Base-by-base conservation (phyloP, 2,113 vertebrate genomes). In the Lynx canadensis region DNA sequence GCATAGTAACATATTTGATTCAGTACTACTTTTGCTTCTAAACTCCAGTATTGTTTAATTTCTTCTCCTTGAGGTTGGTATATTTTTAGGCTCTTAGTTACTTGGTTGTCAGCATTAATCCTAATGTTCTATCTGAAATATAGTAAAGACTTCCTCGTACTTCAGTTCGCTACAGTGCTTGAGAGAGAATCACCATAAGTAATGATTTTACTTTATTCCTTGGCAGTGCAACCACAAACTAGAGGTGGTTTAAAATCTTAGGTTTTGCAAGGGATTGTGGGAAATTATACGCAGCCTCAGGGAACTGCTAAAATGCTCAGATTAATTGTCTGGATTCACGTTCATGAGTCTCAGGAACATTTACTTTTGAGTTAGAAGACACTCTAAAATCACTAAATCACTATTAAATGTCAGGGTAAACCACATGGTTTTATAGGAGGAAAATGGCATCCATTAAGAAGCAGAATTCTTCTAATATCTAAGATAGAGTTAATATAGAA, bases 241-340 rank as follows among this genome's bases (percentile, higher is more conserved):
- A 98, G 97, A 97, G 3, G 97, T 68, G 52, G 74, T 97, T 97
- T 60, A 98, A 87, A 97, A 96, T 97, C 91, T 84, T 66, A 86
- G 94, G n/a, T 97, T 98, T 97, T 97, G 71, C 76, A 81, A 81
- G 93, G 69, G 89, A 96, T 98, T 95, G 52, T 97, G 95, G 96
- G 91, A 96, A 96, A 98, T 96, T 96, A 97, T 93, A 95, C 57
- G 38, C 93, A 97, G 74, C 94, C 98, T 97, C 93, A 52, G 97
- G 93, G 93, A 99, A 83, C 96, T 97, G 45, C 83, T 95, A 83
- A 89, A 97, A 89, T 96, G 63, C 96, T 98, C 71, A 97, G 91
- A 98, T 98, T 98, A 98, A 97, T 98, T 98, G 97, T 98, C 93
- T 96, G 96, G 98, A 97, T 98, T 97, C 89, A 98, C 97, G 80